These are phyloP conservation scores for Hirtodrosophila cameraria DNA, from an alignment of 2,888 invertebrate genomes.

Conservation along the genomic window DNA sequence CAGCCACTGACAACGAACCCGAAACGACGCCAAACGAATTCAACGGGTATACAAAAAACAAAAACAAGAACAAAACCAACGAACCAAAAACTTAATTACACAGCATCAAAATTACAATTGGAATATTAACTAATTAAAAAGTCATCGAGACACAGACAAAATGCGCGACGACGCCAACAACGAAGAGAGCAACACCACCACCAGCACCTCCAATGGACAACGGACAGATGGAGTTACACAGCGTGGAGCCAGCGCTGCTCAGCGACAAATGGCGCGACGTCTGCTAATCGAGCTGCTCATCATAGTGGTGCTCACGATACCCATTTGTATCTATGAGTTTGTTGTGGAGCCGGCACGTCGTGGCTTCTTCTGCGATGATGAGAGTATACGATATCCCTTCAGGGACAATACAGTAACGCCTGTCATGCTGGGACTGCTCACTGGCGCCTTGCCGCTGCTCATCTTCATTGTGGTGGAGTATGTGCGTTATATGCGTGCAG, in stretches of 20 bases:
- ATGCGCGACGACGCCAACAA: constrained; percentile 56
- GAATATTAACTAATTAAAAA: constrained; percentile 75
- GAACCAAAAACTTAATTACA: constrained; percentile 56
- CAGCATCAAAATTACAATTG: constrained; percentile 49
- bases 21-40: constrained; percentile 48
- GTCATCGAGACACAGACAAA: constrained; percentile 42
- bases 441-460: constrained; percentile 45
- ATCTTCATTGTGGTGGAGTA: constrained; percentile 71
- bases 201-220: no score
- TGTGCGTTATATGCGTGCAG: constrained; percentile 45
- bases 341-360: constrained; percentile 72
- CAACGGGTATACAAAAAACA: constrained; percentile 43
- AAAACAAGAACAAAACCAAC: constrained; percentile 22
- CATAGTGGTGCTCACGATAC: constrained; percentile 63
- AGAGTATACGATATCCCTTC: constrained; percentile 76
- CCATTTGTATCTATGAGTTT: constrained; percentile 72
- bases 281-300: constrained; percentile 70
- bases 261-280: constrained; percentile 54
- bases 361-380: constrained; percentile 80
- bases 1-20: constrained; percentile 75
- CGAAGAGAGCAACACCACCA: constrained; percentile 39
- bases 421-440: constrained; percentile 60
- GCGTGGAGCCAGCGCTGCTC: constrained; percentile 10
- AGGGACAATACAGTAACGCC: constrained; percentile 67
- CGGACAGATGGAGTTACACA: constrained; percentile 6